These are phyloP conservation scores for Alviniconcha strummeri DNA, from an alignment of 2,888 invertebrate species.

Conservation along the genomic window DNA sequence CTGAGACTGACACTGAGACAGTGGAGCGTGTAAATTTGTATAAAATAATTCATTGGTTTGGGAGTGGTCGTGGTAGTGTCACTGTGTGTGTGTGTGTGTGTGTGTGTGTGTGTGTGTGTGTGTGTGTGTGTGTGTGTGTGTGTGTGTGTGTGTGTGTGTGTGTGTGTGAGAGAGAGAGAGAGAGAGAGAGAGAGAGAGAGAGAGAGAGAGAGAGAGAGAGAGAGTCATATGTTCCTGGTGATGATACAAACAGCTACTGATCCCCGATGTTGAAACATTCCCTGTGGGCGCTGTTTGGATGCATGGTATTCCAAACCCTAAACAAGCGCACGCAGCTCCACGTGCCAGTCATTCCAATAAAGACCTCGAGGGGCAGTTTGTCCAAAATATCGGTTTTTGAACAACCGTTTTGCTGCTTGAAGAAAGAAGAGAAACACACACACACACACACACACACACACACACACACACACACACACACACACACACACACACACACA, in stretches of 20 bases:
- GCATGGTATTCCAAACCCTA: too few species aligned
- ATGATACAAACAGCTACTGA: too few species aligned
- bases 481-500: too few species aligned
- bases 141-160: not conserved
- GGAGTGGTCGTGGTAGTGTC: not conserved
- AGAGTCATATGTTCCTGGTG: not conserved
- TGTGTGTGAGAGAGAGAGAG: not conserved
- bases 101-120: not conserved
- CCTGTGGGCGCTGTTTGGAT: too few species aligned
- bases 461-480: not conserved
- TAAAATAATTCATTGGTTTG: not conserved
- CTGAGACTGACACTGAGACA: not conserved
- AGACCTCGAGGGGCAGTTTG: too few species aligned
- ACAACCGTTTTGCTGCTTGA: not conserved
- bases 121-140: not conserved
- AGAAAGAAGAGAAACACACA: not conserved
- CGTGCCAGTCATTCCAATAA: too few species aligned
- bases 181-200: not conserved
- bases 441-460: not conserved
- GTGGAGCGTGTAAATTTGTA: not conserved
- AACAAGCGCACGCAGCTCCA: too few species aligned
- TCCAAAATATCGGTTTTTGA: too few species aligned
- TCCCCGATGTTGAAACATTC: too few species aligned
- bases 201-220: constrained; percentile 16
- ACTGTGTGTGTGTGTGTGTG: constrained; percentile 8